phyloP scores from a whole-genome alignment of 2,113 vertebrate genomes.

The Tricholaema leucomelas region DNA sequence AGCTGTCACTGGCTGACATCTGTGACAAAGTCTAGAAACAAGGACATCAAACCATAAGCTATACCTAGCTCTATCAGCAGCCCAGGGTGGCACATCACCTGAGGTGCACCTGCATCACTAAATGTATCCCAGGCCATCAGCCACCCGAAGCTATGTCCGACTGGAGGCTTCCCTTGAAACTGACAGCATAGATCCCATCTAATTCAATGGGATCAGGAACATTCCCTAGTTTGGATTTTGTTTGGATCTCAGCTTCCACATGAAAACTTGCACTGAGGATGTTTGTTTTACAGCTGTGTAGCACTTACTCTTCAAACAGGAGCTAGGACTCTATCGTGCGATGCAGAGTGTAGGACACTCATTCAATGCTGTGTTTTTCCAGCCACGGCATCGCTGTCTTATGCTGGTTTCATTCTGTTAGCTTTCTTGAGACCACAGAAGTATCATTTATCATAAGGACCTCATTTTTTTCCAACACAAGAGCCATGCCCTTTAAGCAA shows the following conservation, averaged over 20 bases:
- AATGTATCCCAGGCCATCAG: neutral
- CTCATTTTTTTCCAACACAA: conserved; percentile 9
- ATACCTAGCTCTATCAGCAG: neutral
- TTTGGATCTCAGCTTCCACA: conserved; percentile 57
- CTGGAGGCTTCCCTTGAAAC: neutral
- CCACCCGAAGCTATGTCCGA: rapidly evolving
- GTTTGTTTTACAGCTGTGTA: conserved; percentile 54
- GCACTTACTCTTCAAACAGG: conserved; percentile 46
- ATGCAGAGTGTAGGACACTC: conserved; percentile 28
- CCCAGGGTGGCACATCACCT: neutral
- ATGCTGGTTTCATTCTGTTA: conserved; percentile 32
- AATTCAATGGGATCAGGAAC: conserved; percentile 59
- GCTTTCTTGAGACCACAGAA: neutral
- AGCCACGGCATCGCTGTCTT: conserved; percentile 40
- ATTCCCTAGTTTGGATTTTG: conserved; percentile 58
- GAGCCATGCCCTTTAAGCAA: neutral
- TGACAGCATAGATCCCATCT: conserved; percentile 43
- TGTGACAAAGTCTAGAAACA: conserved; percentile 2
- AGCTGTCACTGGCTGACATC: neutral
- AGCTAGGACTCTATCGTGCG: conserved; percentile 44
- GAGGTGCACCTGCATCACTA: rapidly evolving
- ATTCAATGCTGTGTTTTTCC: conserved; percentile 61
- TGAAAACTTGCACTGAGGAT: conserved; percentile 36
- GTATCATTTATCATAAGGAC: conserved; percentile 6
- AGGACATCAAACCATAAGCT: neutral